Evolutionary conservation across 2,888 invertebrate species (phyloP), one percentile per base, ranked within the genome.

Genomic region (Melieria picta): DNA sequence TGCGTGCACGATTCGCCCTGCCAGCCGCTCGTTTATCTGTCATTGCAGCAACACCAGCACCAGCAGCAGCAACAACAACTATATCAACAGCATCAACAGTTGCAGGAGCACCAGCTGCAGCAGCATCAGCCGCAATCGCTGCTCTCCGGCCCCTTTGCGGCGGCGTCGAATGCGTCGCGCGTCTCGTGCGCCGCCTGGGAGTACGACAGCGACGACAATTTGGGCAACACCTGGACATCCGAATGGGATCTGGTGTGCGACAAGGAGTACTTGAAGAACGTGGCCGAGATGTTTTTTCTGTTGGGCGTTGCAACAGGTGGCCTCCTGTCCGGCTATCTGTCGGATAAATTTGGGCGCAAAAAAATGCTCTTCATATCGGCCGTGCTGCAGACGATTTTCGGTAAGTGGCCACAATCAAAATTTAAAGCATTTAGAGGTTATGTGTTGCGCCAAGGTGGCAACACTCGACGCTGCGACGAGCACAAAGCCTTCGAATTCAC

Each of bases 181-280:
- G 82, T 87, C 72, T 87, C 88, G 67, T 93, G 92, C 80, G 86
- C 85, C 7, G 87, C 88, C 56, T 92, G 92, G 91, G 90, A 90
- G 75, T 92, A 89, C 80, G 90, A 90, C 79, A 85, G 85, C 10
- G 77, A 85, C 66, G 87, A 87, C 75, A 85, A 84, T 76, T 79
- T 87, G 71, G 92, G 92, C 7, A 89, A 90, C 76, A 93, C 93
- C 1, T 91, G 94, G 77, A 91, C 92, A 72, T 91, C 92, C 0
- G 92, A 94, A 88, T 94, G 94, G 91, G 88, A 90, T 79, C 87
- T 94, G 77, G 92, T 94, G 13, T 94, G 94, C 82, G 93, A 93
- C 77, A 89, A 90, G 80, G 90, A 91, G 73, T 89, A 90, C 79
- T 86, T 93, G 69, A 91, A 90, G 73, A 93, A 91, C 82, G 87